A percentile compares a stretch with the other conserved stretches of the same genome.
Evolutionary conservation across 2,113 vertebrate genomes (phyloP).

Genomic region (Vulpes ferrilata): DNA sequence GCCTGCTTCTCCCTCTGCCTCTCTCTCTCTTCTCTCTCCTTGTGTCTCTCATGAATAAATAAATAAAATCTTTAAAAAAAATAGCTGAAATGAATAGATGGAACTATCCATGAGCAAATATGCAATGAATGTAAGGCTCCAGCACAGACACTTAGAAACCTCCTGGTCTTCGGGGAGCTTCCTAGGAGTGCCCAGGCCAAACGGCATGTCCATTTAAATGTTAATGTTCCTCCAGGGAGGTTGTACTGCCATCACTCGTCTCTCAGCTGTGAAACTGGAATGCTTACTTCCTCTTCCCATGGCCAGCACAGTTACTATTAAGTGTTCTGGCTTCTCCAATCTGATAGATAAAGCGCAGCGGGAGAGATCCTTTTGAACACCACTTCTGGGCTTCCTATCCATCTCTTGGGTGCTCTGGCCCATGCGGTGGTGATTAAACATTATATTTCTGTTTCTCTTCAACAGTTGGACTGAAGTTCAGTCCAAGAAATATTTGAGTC

Average conservation of each 20-base stretch:
- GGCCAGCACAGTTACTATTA: not conserved
- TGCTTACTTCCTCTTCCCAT: not conserved
- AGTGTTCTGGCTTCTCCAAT: not conserved
- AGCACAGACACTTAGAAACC: not conserved
- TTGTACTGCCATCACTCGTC: not conserved
- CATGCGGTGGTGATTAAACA: not conserved
- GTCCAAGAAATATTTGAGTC: not conserved
- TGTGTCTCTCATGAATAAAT: too few species aligned
- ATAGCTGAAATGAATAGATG: not conserved
- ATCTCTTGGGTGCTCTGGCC: not conserved
- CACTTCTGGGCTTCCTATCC: not conserved
- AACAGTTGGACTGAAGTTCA: not conserved
- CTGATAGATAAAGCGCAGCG: not conserved
- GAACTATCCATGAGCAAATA: not conserved
- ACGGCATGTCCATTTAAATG: not conserved
- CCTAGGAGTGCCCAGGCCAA: not conserved
- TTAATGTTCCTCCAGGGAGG: not conserved
- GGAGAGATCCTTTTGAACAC: not conserved
- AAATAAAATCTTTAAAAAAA: too few species aligned
- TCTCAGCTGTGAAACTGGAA: not conserved
- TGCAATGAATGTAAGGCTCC: not conserved
- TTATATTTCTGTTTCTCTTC: conserved; percentile 1
- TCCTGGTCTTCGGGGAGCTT: not conserved
- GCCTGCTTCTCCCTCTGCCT: too few species aligned
- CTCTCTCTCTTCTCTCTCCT: too few species aligned